These are phyloP conservation scores for Charanyca ferruginea DNA, from an alignment of 2,888 invertebrate species.

Conservation along the genomic window DNA sequence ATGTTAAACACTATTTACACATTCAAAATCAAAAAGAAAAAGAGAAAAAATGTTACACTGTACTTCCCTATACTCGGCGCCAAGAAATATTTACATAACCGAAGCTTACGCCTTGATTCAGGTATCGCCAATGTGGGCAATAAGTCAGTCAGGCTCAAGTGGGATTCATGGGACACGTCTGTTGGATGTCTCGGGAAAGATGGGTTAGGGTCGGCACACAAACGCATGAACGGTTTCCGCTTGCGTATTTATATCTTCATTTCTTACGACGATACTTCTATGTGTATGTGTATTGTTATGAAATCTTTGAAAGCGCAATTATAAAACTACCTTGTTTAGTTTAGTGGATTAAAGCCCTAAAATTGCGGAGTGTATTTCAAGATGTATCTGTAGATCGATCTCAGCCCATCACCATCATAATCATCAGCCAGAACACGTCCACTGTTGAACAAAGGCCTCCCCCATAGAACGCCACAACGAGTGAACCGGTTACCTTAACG, in stretches of 20 bases:
- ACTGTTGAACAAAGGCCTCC: too few species aligned
- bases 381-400: too few species aligned
- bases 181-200: conserved; percentile 41
- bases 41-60: background rate
- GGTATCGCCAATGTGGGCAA: conserved; percentile 54
- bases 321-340: background rate
- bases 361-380: too few species aligned
- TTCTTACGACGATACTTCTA: background rate
- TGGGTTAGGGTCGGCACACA: conserved; percentile 19
- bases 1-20: conserved; percentile 19
- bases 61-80: conserved; percentile 27
- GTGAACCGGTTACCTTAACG: too few species aligned
- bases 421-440: too few species aligned
- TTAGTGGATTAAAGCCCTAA: too few species aligned
- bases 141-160: conserved; percentile 57
- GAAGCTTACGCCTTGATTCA: conserved; percentile 32
- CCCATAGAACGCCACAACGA: too few species aligned
- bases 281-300: background rate
- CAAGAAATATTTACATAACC: conserved; percentile 42
- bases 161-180: conserved; percentile 58
- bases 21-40: conserved; percentile 8
- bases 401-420: too few species aligned
- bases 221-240: conserved; percentile 5
- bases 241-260: conserved; percentile 28
- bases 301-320: background rate